Conservation (phyloP, 2,888 invertebrate genomes). For the Hydrotaea cyrtoneurina region DNA sequence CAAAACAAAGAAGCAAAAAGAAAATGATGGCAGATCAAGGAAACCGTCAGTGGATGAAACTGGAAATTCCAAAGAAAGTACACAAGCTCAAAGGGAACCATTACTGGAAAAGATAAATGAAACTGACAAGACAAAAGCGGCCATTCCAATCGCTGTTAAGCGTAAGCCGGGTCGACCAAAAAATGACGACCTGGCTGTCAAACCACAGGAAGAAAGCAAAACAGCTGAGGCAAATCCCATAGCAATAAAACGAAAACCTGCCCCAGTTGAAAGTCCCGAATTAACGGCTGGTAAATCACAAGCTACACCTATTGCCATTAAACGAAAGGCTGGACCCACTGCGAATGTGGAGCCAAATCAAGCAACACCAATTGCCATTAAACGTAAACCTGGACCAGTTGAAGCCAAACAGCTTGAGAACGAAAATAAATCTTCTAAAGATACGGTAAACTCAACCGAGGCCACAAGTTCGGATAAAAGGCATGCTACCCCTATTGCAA, state of each 20-base stretch:
- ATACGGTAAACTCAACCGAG: neutral
- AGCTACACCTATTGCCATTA: conserved; percentile 3
- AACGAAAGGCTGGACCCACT: neutral
- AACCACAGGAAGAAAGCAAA: neutral
- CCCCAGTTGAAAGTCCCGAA: neutral
- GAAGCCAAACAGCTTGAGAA: neutral
- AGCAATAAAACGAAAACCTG: conserved; percentile 57
- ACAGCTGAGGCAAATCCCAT: neutral
- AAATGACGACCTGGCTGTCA: neutral
- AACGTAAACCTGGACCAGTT: conserved; percentile 57
- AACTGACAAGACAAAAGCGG: neutral
- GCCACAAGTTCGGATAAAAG: conserved; percentile 38
- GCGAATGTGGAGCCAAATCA: neutral
- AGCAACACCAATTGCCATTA: conserved; percentile 43
- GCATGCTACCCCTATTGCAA: neutral
- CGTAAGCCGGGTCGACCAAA: conserved; percentile 21
- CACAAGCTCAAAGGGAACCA: conserved; percentile 22
- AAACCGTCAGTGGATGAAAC: conserved; percentile 70
- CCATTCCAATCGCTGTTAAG: conserved; percentile 49
- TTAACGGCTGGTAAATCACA: conserved; percentile 29
- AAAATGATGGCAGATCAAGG: conserved; percentile 38
- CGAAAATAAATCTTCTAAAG: too few species aligned
- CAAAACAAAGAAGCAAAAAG: conserved; percentile 69
- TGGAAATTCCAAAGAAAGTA: conserved; percentile 22
- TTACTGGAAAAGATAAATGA: conserved; percentile 45